These are phyloP conservation scores for Penaeus vannamei DNA, from an alignment of 1,140 invertebrate genomes.

Conservation along the genomic window DNA sequence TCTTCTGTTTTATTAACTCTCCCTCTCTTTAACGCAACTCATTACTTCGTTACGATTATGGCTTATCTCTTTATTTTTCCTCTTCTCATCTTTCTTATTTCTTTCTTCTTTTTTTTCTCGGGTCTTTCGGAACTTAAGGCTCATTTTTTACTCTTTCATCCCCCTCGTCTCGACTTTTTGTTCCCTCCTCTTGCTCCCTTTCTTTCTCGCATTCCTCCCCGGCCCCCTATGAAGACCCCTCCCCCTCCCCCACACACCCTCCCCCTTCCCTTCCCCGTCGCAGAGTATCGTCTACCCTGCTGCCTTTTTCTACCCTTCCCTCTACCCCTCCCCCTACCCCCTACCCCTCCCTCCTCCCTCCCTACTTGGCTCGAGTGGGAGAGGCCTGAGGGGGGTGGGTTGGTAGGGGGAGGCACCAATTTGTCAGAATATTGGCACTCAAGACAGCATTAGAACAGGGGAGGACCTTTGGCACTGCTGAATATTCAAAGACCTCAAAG, in stretches of 20 bases:
- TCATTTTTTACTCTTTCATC: too few relatives aligned
- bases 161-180: too few relatives aligned
- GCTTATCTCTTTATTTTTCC: too few relatives aligned
- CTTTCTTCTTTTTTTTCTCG: neutral
- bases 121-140: too few relatives aligned
- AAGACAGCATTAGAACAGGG: constrained; percentile 10
- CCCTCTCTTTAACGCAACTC: too few relatives aligned
- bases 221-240: too few relatives aligned
- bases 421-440: constrained; percentile 53
- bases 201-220: too few relatives aligned
- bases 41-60: too few relatives aligned
- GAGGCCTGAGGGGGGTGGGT: neutral
- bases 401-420: constrained; percentile 16
- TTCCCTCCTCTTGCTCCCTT: too few relatives aligned
- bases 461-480: constrained; percentile 8
- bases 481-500: constrained; percentile 9
- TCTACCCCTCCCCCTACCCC: neutral
- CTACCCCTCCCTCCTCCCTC: constrained; percentile 7
- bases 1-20: too few relatives aligned
- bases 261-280: too few relatives aligned
- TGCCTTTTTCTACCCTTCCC: neutral
- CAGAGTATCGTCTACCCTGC: neutral
- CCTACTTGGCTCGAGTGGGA: neutral
- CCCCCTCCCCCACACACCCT: too few relatives aligned
- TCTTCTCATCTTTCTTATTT: neutral